phyloP scores from a whole-genome alignment of 2,113 vertebrate genomes.

The Equus quagga region DNA sequence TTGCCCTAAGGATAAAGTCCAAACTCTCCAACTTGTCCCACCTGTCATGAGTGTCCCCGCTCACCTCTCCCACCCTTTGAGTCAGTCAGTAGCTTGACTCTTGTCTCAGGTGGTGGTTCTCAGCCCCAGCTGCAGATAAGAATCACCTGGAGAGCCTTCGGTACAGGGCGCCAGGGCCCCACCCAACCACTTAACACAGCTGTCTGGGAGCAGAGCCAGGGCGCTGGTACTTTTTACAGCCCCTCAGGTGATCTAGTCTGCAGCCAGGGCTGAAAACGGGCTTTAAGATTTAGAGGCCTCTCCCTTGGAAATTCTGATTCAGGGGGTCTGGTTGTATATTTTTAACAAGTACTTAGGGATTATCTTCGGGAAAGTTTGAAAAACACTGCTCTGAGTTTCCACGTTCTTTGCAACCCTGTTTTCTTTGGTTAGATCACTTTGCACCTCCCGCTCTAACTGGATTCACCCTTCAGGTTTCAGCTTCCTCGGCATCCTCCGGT shows the following conservation, averaged over 20 bases:
- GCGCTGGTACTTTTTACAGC: not conserved
- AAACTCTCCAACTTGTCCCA: not conserved
- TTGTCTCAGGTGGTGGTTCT: not conserved
- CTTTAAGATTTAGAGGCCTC: not conserved
- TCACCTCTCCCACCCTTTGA: not conserved
- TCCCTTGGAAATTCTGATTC: not conserved
- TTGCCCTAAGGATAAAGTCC: constrained; percentile 59
- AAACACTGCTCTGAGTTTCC: not conserved
- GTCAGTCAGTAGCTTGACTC: not conserved
- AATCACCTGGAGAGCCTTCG: constrained; percentile 43
- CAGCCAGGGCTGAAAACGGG: not conserved
- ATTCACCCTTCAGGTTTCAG: not conserved
- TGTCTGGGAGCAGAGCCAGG: not conserved
- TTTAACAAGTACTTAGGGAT: not conserved
- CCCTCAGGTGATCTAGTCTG: not conserved
- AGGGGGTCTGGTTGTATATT: not conserved
- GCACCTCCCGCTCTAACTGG: not conserved
- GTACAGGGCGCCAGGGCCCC: not conserved
- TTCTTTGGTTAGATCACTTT: not conserved
- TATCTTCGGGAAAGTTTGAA: not conserved
- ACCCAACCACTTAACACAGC: not conserved
- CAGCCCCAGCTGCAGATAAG: not conserved
- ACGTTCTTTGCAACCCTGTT: not conserved
- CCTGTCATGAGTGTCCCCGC: not conserved
- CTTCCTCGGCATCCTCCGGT: not conserved